Evolutionary conservation across 1,140 invertebrate genomes (phyloP), one percentile per base, ranked within the genome.

Genomic region (Brachionus rubens): DNA sequence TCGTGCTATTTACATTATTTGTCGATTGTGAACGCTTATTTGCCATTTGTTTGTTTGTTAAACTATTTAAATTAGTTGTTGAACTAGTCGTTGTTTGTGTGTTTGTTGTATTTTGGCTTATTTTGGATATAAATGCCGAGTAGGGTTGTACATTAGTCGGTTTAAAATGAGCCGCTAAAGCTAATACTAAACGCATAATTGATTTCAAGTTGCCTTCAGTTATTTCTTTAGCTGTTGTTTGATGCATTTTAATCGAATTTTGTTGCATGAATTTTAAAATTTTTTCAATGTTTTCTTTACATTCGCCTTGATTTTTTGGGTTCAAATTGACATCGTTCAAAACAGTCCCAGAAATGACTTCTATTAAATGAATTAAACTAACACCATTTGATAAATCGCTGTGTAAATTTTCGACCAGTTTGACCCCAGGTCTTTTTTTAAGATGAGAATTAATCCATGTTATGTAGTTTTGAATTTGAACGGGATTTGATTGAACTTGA

Each of bases 101-200:
- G 5, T 36, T 19, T 10, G 16, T 65, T 10, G 16, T 36, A 65
- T 65, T 65, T 65, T 41, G 40, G 26, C 30, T 65, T n/a, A 65
- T 12, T 26, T 65, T 65, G 14, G 59, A 65, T 41, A 72, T 72
- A 36, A 72, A 72, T 21, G 46, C 36, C 12, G 68, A 33, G 19
- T 72, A 72, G 0, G 68, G 82, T 76, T 81, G 79, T 1, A 83
- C 82, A 79, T 80, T 81, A 52, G 79, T 81, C 6, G 86, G 86
- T 78, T 86, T 87, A 76, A 85, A 87, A 77, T 87, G 86, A 28
- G 84, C 85, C 14, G 86, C 86, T 16, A 87, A 77, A 1, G 86
- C 85, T 28, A 87, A 79, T 19, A 87, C 85, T 14, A 87, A 79
- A n/a, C 86, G 78, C 85, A 87, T 86, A 19, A 86, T 84, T 26